Evolutionary conservation across 2,113 vertebrate species (phyloP), one percentile per base, ranked within the genome.

Genomic region (Murina feae): DNA sequence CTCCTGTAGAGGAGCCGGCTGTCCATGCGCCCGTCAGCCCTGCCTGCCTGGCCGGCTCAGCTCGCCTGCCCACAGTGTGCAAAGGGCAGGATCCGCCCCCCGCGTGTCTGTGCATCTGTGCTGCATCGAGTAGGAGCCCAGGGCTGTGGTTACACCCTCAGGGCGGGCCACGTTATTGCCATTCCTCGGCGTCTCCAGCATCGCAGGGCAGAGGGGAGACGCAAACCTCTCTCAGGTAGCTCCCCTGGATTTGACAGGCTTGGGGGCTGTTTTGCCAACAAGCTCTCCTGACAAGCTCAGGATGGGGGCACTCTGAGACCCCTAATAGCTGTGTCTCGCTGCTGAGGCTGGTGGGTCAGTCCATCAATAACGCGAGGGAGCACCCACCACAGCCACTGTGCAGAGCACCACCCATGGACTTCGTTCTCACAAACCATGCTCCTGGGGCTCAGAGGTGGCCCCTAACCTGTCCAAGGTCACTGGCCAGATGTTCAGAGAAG

Each of bases 41-140:
- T 88, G 89, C 93, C 93, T 1, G 86, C 95, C 78, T 49, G 25
- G 81, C 75, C 32, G 75, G 95, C 74, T 35, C 49, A 69, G 91
- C 32, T 80, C 4, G 42, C 63, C 79, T 8, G 53, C 90, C 68
- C 39, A 55, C 0, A 78, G 63, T 0, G 4, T 0, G 23, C 39
- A 21, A 49, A 92, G 21, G 39, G 42, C 37, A n/a, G 72, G 20
- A 69, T 25, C 95, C 82, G 82, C 28, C 93, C 94, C 89, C 84
- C 93, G 90, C 82, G 55, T 80, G 47, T 2, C 23, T 60, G 85
- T 51, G 32, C n/a, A 6, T 49, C 13, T 5, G 37, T 3, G 28
- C 17, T 7, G 3, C 18, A 35, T 1, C 2, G 13, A 65, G 16
- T 44, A 9, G 10, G 90, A 87, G 83, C 90, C 93, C 42, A 51